Percentiles rank a stretch among this genome's conserved stretches.
phyloP scores from a whole-genome alignment of 2,888 invertebrate species.

The Lasioglossum marginatum region DNA sequence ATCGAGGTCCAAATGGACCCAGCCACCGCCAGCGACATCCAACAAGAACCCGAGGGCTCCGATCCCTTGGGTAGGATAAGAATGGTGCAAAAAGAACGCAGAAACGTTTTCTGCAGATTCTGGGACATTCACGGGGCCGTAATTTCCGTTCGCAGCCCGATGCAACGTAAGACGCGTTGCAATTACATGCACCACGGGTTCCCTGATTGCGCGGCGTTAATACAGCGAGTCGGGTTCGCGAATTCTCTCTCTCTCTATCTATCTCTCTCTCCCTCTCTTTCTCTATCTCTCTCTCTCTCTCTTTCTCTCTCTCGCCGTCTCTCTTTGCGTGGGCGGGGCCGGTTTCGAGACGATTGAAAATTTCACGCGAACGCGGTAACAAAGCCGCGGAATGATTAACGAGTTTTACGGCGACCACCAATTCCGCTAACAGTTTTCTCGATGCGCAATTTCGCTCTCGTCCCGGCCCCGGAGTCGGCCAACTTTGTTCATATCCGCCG shows the following conservation, averaged over 20 bases:
- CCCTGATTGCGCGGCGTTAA: slow-evolving; percentile 30
- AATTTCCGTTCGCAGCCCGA: slow-evolving; percentile 46
- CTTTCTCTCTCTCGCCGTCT: not conserved
- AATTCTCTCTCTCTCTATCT: not conserved
- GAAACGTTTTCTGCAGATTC: not conserved
- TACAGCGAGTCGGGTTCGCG: not conserved
- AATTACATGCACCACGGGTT: slow-evolving; percentile 20
- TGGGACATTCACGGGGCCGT: not conserved
- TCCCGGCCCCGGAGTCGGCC: slow-evolving; percentile 32
- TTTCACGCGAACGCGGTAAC: slow-evolving; percentile 21
- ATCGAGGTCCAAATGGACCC: not conserved
- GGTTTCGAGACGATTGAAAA: slow-evolving; percentile 35
- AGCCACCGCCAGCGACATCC: not conserved
- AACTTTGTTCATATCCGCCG: slow-evolving; percentile 61
- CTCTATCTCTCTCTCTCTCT: not conserved
- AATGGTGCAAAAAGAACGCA: not conserved
- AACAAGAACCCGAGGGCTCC: not conserved
- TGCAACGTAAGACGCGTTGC: slow-evolving; percentile 23
- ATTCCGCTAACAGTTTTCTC: slow-evolving; percentile 64
- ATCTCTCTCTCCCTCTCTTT: not conserved
- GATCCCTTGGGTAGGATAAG: not conserved
- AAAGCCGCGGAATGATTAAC: slow-evolving; percentile 58
- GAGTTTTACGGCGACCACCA: slow-evolving; percentile 64
- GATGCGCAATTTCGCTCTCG: slow-evolving; percentile 49
- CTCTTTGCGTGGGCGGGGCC: not conserved